These are phyloP conservation scores for Hypocryptadius cinnamomeus DNA, from an alignment of 2,113 vertebrate genomes.

Conservation along the genomic window DNA sequence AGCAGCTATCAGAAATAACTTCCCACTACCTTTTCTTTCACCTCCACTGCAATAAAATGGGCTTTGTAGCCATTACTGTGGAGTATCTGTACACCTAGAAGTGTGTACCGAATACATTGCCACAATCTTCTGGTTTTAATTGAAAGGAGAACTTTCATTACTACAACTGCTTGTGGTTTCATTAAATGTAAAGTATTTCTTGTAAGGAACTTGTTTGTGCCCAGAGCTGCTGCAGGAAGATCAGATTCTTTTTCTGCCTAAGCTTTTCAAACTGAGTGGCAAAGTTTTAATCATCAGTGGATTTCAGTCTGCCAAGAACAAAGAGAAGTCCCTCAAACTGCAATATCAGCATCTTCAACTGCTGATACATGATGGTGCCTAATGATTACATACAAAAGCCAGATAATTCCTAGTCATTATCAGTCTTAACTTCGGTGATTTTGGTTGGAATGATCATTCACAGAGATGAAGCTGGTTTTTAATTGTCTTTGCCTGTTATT, in stretches of 20 bases:
- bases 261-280: neutral
- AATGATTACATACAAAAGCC: neutral
- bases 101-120: neutral
- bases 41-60: neutral
- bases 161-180: neutral
- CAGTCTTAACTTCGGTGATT: neutral
- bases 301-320: neutral
- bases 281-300: neutral
- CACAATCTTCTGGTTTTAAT: neutral
- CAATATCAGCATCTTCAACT: neutral
- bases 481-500: neutral
- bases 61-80: neutral
- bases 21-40: neutral
- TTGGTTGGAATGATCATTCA: neutral
- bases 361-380: neutral
- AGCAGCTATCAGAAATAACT: neutral
- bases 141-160: neutral
- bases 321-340: neutral
- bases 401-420: neutral
- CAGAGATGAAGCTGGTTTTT: neutral
- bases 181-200: neutral
- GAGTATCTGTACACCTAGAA: neutral
- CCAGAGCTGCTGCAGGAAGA: neutral
- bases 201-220: neutral
- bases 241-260: neutral